Percentiles rank a stretch among this genome's conserved stretches.
These are phyloP conservation scores for Sesamia inferens DNA, from an alignment of 2,888 invertebrate species.

Conservation along the genomic window DNA sequence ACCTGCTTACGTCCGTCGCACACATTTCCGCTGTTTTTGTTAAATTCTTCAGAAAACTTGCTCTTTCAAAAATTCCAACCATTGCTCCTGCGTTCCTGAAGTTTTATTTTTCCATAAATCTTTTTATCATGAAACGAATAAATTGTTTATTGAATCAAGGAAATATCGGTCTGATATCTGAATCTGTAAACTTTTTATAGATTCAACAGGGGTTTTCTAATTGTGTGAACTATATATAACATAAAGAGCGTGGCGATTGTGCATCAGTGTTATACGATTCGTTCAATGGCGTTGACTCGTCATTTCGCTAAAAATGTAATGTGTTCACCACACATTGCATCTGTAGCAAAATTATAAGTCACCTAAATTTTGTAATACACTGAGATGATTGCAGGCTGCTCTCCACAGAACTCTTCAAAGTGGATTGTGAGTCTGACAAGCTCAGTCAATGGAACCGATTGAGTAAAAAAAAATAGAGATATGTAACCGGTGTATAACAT, in stretches of 20 bases:
- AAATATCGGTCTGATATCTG: too few relatives aligned
- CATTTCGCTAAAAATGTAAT: slow-evolving; percentile 5
- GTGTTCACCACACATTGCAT: not conserved
- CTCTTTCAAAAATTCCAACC: slow-evolving; percentile 13
- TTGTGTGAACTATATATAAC: not conserved
- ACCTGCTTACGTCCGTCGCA: not conserved
- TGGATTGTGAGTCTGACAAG: slow-evolving; percentile 27
- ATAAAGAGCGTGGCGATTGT: not conserved
- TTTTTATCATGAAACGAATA: slow-evolving; percentile 12
- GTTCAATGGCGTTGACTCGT: slow-evolving; percentile 6
- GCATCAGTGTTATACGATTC: slow-evolving; percentile 1
- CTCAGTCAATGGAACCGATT: slow-evolving; percentile 29
- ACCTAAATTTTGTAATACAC: slow-evolving; percentile 22
- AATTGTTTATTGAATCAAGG: slow-evolving; percentile 6
- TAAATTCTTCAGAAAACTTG: slow-evolving; percentile 19
- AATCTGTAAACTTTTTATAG: not conserved
- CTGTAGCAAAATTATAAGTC: too few relatives aligned
- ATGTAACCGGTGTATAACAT: slow-evolving; percentile 8
- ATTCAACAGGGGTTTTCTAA: not conserved
- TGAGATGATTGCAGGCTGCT: slow-evolving; percentile 17
- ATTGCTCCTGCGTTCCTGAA: not conserved
- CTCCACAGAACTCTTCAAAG: slow-evolving; percentile 26
- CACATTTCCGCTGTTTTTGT: slow-evolving; percentile 29
- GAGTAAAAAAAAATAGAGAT: slow-evolving; percentile 35
- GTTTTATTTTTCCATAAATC: slow-evolving; percentile 12